These are phyloP conservation scores for Lasioglossum oenotherae DNA, from an alignment of 2,888 invertebrate species.

Conservation along the genomic window DNA sequence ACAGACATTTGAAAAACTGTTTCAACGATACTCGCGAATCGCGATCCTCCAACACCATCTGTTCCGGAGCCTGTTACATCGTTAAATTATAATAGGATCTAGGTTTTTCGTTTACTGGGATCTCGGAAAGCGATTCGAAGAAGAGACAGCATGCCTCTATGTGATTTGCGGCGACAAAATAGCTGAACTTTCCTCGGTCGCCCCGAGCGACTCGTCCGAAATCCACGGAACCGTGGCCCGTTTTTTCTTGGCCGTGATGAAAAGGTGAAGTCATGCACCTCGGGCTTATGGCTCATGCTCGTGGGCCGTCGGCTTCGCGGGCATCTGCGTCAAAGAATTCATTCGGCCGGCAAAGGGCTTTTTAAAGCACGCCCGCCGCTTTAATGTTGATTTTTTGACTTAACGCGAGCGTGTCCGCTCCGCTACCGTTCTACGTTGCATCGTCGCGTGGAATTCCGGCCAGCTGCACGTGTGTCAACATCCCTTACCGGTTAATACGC, in stretches of 20 bases:
- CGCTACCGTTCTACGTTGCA: constrained; percentile 66
- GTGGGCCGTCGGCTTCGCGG: not conserved
- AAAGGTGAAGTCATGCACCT: constrained; percentile 47
- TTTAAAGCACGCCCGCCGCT: constrained; percentile 33
- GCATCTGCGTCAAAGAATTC: constrained; percentile 45
- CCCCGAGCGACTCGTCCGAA: constrained; percentile 19
- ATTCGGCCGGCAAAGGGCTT: constrained; percentile 25
- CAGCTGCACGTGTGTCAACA: constrained; percentile 64
- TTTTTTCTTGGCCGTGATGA: constrained; percentile 22
- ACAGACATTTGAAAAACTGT: no score
- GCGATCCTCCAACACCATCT: not conserved
- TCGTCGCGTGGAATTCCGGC: constrained; percentile 34
- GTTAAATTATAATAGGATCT: not conserved
- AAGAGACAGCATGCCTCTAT: not conserved
- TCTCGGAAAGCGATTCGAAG: not conserved
- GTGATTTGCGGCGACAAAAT: not conserved
- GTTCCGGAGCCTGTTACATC: not conserved
- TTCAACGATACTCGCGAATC: no score
- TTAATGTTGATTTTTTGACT: constrained; percentile 80
- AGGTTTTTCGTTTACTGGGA: not conserved
- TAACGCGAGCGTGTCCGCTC: constrained; percentile 61
- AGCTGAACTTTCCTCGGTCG: constrained; percentile 11
- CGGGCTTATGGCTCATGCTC: not conserved
- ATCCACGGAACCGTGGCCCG: constrained; percentile 30
- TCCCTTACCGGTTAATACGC: constrained; percentile 1